These are phyloP conservation scores for Phocoena phocoena DNA, from an alignment of 2,113 vertebrate species.

Conservation along the genomic window DNA sequence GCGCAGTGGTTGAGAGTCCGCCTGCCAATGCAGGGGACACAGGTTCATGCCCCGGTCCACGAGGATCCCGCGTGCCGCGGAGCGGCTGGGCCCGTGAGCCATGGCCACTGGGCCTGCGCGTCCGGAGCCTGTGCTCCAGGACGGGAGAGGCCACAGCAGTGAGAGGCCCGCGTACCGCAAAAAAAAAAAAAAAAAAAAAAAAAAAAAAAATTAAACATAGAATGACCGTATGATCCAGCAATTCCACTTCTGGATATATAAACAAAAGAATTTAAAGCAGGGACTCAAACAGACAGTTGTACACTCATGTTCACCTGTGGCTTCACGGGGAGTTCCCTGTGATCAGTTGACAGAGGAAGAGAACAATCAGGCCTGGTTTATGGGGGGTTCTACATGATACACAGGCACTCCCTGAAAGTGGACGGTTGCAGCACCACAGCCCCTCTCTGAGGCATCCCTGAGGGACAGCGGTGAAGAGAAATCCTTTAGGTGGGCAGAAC, in stretches of 20 bases:
- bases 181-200: no score
- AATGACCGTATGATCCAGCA: background rate
- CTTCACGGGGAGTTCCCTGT: background rate
- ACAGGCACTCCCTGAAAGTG: background rate
- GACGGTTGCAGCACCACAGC: background rate
- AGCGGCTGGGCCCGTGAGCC: no score
- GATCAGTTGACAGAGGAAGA: background rate
- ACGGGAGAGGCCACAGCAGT: no score
- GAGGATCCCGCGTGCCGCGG: no score
- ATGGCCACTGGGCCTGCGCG: no score
- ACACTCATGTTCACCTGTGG: fast-evolving
- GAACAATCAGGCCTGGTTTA: background rate
- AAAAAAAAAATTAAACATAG: background rate
- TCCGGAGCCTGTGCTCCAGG: no score
- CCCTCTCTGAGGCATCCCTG: background rate
- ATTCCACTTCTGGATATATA: background rate
- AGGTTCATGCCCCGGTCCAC: no score
- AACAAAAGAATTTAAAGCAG: background rate
- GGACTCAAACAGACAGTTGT: no score
- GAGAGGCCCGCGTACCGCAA: no score
- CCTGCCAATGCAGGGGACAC: no score
- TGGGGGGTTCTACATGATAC: fast-evolving
- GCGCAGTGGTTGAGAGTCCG: no score
- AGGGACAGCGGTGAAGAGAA: background rate
- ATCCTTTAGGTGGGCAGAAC: background rate